These are phyloP conservation scores for Leucosticte australis DNA, from an alignment of 2,113 vertebrate genomes.

Conservation along the genomic window DNA sequence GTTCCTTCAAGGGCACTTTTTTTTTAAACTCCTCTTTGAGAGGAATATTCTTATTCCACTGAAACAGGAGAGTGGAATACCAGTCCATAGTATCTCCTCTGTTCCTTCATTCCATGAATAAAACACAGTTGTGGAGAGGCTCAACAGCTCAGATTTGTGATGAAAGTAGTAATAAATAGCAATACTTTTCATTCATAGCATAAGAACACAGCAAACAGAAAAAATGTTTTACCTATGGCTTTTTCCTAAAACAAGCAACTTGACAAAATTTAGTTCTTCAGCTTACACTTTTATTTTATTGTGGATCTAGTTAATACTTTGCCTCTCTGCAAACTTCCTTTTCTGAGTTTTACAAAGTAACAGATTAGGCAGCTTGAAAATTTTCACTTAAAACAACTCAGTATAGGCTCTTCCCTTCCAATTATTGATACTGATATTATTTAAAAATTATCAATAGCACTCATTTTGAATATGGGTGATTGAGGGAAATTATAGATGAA, in stretches of 20 bases:
- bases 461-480: neutral
- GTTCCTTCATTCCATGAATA: neutral
- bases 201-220: neutral
- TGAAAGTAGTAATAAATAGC: neutral
- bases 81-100: neutral
- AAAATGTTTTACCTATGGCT: neutral
- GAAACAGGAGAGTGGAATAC: neutral
- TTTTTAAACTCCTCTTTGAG: neutral
- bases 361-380: neutral
- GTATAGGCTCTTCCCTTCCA: neutral
- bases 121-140: neutral
- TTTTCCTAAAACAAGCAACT: neutral
- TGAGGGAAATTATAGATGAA: neutral
- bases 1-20: neutral
- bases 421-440: neutral
- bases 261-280: neutral
- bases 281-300: neutral
- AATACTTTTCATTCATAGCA: neutral
- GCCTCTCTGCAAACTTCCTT: neutral
- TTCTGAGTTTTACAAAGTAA: neutral
- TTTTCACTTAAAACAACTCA: neutral
- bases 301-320: neutral
- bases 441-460: neutral
- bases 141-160: neutral
- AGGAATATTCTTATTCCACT: neutral